phyloP scores from a whole-genome alignment of 2,113 vertebrate genomes.

The Bettongia penicillata region DNA sequence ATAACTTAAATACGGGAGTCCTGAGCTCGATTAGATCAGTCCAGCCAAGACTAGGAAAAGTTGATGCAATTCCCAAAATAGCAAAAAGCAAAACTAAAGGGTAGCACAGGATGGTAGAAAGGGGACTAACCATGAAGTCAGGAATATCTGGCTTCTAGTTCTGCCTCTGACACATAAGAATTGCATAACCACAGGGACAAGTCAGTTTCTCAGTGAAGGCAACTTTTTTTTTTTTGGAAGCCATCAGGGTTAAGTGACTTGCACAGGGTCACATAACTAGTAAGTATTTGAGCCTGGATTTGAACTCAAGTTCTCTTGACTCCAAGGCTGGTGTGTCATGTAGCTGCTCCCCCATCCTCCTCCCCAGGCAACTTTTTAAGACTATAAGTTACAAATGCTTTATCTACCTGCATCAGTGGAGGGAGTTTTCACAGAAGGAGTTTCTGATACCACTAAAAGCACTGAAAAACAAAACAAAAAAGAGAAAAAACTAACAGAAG shows the following conservation, averaged over 20 bases:
- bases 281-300: not conserved
- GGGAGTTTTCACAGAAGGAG: not conserved
- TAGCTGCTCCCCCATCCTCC: too few species aligned
- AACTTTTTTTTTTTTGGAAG: not conserved
- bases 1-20: constrained; percentile 2
- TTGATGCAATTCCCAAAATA: not conserved
- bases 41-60: not conserved
- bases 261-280: not conserved
- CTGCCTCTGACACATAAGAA: not conserved
- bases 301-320: not conserved
- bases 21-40: constrained; percentile 12
- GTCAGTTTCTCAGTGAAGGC: not conserved
- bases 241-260: not conserved
- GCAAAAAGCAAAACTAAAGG: not conserved
- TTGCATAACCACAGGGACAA: not conserved
- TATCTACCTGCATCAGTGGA: not conserved
- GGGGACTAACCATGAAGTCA: not conserved
- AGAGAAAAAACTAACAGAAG: not conserved
- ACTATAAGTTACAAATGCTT: not conserved
- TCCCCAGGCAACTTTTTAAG: not conserved
- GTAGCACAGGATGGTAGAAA: not conserved
- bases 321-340: not conserved
- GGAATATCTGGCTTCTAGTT: not conserved
- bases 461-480: not conserved
- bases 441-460: not conserved